These are phyloP conservation scores for Synanceia verrucosa DNA, from an alignment of 2,797 vertebrate species.

Conservation along the genomic window DNA sequence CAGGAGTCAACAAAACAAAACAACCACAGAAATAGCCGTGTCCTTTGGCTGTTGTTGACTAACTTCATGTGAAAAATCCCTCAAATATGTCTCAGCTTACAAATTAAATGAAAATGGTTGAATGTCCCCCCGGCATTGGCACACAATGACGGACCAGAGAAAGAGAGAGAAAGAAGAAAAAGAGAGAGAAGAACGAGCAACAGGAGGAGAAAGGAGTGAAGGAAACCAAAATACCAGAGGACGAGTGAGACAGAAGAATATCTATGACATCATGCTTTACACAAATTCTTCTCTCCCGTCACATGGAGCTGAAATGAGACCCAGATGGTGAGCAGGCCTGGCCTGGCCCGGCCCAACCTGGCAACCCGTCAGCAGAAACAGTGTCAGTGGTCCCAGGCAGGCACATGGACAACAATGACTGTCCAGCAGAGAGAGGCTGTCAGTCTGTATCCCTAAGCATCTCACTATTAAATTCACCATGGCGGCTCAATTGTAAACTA, in stretches of 20 bases:
- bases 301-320: conserved; percentile 68
- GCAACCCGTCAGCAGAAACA: conserved; percentile 51
- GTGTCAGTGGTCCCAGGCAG: conserved; percentile 25
- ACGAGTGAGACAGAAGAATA: conserved; percentile 34
- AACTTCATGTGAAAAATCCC: conserved; percentile 29
- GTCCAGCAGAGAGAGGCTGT: conserved; percentile 3
- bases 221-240: conserved; percentile 16
- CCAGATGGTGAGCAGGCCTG: conserved; percentile 73
- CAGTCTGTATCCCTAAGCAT: neutral
- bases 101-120: conserved; percentile 29
- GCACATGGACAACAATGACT: conserved; percentile 21
- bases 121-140: conserved; percentile 26
- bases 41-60: conserved; percentile 36
- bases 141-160: conserved; percentile 21
- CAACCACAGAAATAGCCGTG: conserved; percentile 5
- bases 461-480: neutral
- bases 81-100: conserved; percentile 36
- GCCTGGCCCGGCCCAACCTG: conserved; percentile 57
- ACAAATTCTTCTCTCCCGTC: conserved; percentile 66
- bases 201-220: neutral
- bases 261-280: conserved; percentile 73
- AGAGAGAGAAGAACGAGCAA: neutral
- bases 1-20: conserved; percentile 49
- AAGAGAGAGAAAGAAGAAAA: neutral
- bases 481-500: neutral